phyloP scores from a whole-genome alignment of 2,888 invertebrate genomes.

The Drosophila hawaiiensis region DNA sequence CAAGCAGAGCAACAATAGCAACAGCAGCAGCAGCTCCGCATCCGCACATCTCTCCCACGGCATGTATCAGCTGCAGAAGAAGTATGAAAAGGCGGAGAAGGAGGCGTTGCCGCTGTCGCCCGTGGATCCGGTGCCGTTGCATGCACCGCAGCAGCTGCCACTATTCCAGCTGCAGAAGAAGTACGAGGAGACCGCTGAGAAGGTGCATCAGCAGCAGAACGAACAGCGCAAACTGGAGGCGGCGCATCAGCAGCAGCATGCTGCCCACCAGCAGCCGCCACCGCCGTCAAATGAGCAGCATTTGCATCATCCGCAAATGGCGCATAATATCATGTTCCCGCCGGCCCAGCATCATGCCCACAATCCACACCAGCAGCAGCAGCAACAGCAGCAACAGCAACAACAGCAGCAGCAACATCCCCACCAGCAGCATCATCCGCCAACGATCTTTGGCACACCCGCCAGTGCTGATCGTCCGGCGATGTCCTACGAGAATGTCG shows the following conservation, averaged over 20 bases:
- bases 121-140: slow-evolving; percentile 77
- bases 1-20: slow-evolving; percentile 69
- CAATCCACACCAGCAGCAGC: slow-evolving; percentile 82
- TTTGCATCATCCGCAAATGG: slow-evolving; percentile 84
- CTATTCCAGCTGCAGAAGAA: slow-evolving; percentile 83
- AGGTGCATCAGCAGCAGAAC: slow-evolving; percentile 83
- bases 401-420: slow-evolving; percentile 60
- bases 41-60: slow-evolving; percentile 81
- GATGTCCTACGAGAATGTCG: slow-evolving; percentile 84
- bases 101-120: slow-evolving; percentile 83
- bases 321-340: slow-evolving; percentile 84
- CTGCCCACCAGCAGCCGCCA: slow-evolving; percentile 82
- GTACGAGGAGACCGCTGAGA: slow-evolving; percentile 82
- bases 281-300: slow-evolving; percentile 83
- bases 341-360: slow-evolving; percentile 82
- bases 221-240: slow-evolving; percentile 83
- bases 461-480: slow-evolving; percentile 81
- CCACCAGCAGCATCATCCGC: slow-evolving; percentile 76
- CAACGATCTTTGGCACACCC: slow-evolving; percentile 80
- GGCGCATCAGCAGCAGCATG: slow-evolving; percentile 78
- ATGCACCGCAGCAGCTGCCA: slow-evolving; percentile 82
- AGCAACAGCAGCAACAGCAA: slow-evolving; percentile 78
- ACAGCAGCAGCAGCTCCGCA: slow-evolving; percentile 58
- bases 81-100: slow-evolving; percentile 83
- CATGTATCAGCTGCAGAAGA: slow-evolving; percentile 84